A percentile compares a stretch with the other conserved stretches of the same genome.
phyloP scores from a whole-genome alignment of 1,140 invertebrate species.

The Nasonia vitripennis region DNA sequence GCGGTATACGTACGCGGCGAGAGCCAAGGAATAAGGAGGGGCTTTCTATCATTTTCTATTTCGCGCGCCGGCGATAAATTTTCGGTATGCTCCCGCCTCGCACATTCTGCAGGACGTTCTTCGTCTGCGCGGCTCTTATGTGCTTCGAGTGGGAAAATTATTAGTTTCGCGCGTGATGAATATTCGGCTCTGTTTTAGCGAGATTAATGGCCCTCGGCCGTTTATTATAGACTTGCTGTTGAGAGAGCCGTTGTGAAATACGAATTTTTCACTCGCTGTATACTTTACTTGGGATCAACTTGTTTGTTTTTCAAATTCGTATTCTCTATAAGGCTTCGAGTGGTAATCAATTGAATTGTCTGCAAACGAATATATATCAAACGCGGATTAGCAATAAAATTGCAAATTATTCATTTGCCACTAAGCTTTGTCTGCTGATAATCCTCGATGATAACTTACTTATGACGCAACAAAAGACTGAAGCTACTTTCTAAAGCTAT shows the following conservation, averaged over 20 bases:
- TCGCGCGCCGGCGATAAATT: slow-evolving; percentile 31
- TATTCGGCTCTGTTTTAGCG: slow-evolving; percentile 16
- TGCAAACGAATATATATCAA: too few relatives aligned
- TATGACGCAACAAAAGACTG: too few relatives aligned
- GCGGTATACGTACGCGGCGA: neutral
- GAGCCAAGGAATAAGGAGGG: neutral
- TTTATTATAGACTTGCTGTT: neutral
- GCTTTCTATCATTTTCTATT: slow-evolving; percentile 44
- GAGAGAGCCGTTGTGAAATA: neutral
- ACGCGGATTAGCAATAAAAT: too few relatives aligned
- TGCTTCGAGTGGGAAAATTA: slow-evolving; percentile 32
- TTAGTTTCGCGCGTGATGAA: slow-evolving; percentile 41
- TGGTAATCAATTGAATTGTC: neutral
- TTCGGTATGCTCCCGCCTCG: neutral
- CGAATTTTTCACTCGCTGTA: neutral
- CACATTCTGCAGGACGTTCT: neutral
- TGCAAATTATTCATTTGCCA: too few relatives aligned
- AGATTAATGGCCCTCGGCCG: neutral
- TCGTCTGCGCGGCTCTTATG: neutral
- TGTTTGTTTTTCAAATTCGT: neutral
- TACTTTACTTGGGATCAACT: too few relatives aligned
- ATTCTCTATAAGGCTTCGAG: neutral
- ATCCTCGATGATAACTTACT: neutral
- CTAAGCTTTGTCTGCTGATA: neutral
- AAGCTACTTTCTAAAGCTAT: neutral